Percentiles rank a stretch among this genome's conserved stretches.
Evolutionary conservation across 2,113 vertebrate species (phyloP).

Genomic region (Sisor rabdophorus): DNA sequence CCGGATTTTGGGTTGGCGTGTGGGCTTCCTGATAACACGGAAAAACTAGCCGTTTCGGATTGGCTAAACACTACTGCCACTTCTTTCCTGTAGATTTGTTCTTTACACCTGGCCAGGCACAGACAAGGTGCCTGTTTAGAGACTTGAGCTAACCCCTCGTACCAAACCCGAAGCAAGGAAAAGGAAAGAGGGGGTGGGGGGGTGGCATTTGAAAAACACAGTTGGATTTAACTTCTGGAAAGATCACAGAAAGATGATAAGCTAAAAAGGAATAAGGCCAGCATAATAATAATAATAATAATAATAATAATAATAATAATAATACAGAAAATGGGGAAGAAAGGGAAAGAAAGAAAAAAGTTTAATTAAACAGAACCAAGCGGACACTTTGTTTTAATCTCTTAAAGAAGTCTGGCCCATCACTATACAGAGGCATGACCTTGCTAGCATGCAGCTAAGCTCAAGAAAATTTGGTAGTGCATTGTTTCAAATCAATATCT

Average conservation of each 20-base stretch:
- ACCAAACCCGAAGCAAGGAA: not conserved
- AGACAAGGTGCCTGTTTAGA: constrained; percentile 48
- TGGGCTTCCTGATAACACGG: constrained; percentile 45
- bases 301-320: constrained; percentile 38
- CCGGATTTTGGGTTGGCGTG: constrained; percentile 37
- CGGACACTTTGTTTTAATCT: constrained; percentile 53
- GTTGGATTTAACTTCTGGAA: constrained; percentile 30
- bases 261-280: constrained; percentile 30
- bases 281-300: constrained; percentile 60
- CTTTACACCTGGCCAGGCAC: constrained; percentile 46
- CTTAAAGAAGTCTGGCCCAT: constrained; percentile 64
- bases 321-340: constrained; percentile 47
- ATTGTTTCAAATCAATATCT: constrained; percentile 99
- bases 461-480: constrained; percentile 76
- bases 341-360: constrained; percentile 53
- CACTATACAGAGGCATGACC: constrained; percentile 57
- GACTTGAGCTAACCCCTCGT: constrained; percentile 13
- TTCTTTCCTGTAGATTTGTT: constrained; percentile 46
- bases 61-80: constrained; percentile 45
- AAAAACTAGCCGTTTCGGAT: constrained; percentile 41
- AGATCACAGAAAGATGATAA: constrained; percentile 35
- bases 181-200: not conserved
- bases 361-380: constrained; percentile 52
- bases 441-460: constrained; percentile 48
- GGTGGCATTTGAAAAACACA: not conserved